Evolutionary conservation across 2,888 invertebrate species (phyloP).

Genomic region (Lepeophtheirus nordmannii): DNA sequence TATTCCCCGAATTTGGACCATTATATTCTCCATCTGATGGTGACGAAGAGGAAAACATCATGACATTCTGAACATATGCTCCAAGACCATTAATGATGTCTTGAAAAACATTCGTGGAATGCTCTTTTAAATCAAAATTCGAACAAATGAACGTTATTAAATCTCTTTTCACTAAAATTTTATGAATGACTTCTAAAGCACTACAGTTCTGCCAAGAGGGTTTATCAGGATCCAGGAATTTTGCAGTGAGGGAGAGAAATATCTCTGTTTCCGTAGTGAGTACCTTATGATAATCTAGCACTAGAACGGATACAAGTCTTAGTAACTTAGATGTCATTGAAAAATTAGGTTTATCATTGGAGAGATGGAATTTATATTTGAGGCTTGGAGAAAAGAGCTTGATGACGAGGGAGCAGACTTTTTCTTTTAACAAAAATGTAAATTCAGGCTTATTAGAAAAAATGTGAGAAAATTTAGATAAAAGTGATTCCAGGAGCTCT

Average conservation of each 20-base stretch:
- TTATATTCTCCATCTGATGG: conserved; percentile 26
- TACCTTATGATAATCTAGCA: conserved; percentile 69
- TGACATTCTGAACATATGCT: conserved; percentile 79
- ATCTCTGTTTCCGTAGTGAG: conserved; percentile 96
- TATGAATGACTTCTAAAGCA: conserved; percentile 86
- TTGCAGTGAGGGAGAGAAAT: conserved; percentile 85
- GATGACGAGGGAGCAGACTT: conserved; percentile 94
- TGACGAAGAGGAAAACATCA: conserved; percentile 32
- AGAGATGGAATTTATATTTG: conserved; percentile 55
- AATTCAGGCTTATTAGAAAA: conserved; percentile 49
- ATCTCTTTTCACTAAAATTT: conserved; percentile 74
- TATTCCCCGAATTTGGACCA: too few species aligned
- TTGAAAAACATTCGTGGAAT: conserved; percentile 60
- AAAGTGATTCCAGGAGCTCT: conserved; percentile 80
- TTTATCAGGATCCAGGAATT: conserved; percentile 92
- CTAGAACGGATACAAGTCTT: conserved; percentile 75
- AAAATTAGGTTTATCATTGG: conserved; percentile 77
- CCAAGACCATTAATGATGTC: conserved; percentile 88
- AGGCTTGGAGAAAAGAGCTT: conserved; percentile 95
- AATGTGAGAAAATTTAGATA: conserved; percentile 66
- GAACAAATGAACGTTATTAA: conserved; percentile 78
- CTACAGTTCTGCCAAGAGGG: conserved; percentile 88
- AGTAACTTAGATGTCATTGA: conserved; percentile 89
- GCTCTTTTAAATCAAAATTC: conserved; percentile 77
- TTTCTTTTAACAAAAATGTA: conserved; percentile 41